phyloP scores from a whole-genome alignment of 2,888 invertebrate species.

The Stegana nigrithorax region DNA sequence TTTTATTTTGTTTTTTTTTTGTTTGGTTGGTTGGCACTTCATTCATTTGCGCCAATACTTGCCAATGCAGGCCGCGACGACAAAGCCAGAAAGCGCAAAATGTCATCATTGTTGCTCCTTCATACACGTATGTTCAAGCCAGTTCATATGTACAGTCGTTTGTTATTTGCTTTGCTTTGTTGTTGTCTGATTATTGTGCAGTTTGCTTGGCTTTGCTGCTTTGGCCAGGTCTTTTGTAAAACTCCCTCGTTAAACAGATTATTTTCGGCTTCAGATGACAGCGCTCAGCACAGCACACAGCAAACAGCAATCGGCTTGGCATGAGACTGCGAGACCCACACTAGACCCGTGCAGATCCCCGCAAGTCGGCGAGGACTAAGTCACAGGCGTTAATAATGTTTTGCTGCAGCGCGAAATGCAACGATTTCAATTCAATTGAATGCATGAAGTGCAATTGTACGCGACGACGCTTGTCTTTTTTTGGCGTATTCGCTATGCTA shows the following conservation, averaged over 20 bases:
- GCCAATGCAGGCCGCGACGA: not conserved
- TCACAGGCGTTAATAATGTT: not conserved
- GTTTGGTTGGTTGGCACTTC: constrained; percentile 46
- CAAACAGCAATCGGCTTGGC: too few species aligned
- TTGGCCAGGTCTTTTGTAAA: constrained; percentile 56
- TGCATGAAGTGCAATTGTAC: constrained; percentile 45
- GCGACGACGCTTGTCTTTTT: constrained; percentile 15
- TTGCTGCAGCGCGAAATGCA: not conserved
- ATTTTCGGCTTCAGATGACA: constrained; percentile 46
- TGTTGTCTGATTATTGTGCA: too few species aligned
- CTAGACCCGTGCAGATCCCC: too few species aligned
- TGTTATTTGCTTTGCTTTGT: too few species aligned
- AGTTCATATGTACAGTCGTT: too few species aligned
- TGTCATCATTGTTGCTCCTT: constrained; percentile 60
- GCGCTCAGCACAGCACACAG: too few species aligned
- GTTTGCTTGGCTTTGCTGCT: constrained; percentile 30
- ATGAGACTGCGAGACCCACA: too few species aligned
- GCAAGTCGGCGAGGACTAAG: not conserved
- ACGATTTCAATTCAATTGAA: constrained; percentile 53
- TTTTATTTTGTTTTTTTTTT: too few species aligned
- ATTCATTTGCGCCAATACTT: constrained; percentile 54
- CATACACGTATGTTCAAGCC: constrained; percentile 48
- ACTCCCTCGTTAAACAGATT: constrained; percentile 69
- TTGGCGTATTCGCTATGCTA: constrained; percentile 32
- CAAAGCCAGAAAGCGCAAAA: constrained; percentile 21